Percentiles rank a stretch among this genome's conserved stretches.
Evolutionary conservation across 2,113 vertebrate species (phyloP).

Genomic region (Clupea harengus): DNA sequence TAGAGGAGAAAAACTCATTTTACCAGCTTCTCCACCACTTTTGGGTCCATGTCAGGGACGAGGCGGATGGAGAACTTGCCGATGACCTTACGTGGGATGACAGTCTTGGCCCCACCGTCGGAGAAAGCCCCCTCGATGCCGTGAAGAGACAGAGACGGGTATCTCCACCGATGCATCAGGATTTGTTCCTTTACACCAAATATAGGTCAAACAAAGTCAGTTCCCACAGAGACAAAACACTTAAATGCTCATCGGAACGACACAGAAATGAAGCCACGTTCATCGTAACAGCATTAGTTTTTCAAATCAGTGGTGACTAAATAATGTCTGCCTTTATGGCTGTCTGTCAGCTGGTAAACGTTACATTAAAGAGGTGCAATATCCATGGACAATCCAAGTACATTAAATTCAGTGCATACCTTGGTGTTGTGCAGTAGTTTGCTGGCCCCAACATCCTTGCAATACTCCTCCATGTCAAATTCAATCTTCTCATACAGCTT

Average conservation of each 20-base stretch:
- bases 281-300: no score
- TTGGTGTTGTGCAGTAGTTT: constrained; percentile 80
- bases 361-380: not conserved
- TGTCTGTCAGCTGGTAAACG: not conserved
- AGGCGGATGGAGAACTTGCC: constrained; percentile 97
- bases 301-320: not conserved
- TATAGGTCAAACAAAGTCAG: not conserved
- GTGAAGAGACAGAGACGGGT: constrained; percentile 92
- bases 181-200: constrained; percentile 73
- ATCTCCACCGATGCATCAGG: constrained; percentile 95
- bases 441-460: constrained; percentile 78
- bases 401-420: constrained; percentile 57
- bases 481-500: constrained; percentile 87
- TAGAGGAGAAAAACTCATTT: not conserved
- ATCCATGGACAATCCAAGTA: not conserved
- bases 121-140: constrained; percentile 97
- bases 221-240: fast-evolving
- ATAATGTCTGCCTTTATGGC: not conserved
- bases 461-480: constrained; percentile 87
- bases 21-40: constrained; percentile 83
- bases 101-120: constrained; percentile 86
- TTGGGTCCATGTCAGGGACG: constrained; percentile 91
- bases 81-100: constrained; percentile 90
- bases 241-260: not conserved
- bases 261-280: no score